A percentile compares a stretch with the other conserved stretches of the same genome.
phyloP scores from a whole-genome alignment of 2,797 vertebrate genomes.

The Danio tinwini region DNA sequence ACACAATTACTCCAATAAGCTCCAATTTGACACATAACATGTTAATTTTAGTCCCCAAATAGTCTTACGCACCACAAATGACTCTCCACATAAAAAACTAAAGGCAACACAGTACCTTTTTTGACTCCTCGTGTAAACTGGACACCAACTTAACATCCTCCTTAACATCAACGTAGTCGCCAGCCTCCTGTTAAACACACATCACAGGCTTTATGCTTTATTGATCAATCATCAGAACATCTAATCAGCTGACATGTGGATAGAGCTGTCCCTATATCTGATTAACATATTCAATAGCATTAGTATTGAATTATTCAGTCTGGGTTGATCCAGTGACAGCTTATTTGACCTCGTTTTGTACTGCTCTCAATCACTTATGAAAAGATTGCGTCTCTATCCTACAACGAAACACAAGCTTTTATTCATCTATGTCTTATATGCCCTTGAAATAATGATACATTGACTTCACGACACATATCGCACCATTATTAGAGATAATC shows the following conservation, averaged over 20 bases:
- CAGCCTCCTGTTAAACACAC: slow-evolving; percentile 1
- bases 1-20: too few species aligned
- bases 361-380: slow-evolving; percentile 39
- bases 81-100: too few species aligned
- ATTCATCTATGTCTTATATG: slow-evolving; percentile 35
- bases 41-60: too few species aligned
- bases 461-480: slow-evolving; percentile 45
- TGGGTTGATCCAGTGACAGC: slow-evolving; percentile 32
- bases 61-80: too few species aligned
- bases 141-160: background rate
- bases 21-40: too few species aligned
- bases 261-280: slow-evolving; percentile 34
- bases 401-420: slow-evolving; percentile 23
- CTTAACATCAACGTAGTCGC: background rate
- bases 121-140: background rate
- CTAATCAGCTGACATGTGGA: slow-evolving; percentile 38
- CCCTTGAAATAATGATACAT: slow-evolving; percentile 49
- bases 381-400: slow-evolving; percentile 26
- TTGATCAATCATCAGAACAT: slow-evolving; percentile 29
- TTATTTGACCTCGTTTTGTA: slow-evolving; percentile 38
- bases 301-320: slow-evolving; percentile 19
- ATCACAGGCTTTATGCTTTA: background rate
- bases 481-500: slow-evolving; percentile 75
- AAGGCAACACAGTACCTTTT: too few species aligned
- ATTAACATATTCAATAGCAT: slow-evolving; percentile 40